A percentile compares a stretch with the other conserved stretches of the same genome.
Evolutionary conservation across 2,797 vertebrate genomes (phyloP).

Genomic region (Anguilla marmorata): DNA sequence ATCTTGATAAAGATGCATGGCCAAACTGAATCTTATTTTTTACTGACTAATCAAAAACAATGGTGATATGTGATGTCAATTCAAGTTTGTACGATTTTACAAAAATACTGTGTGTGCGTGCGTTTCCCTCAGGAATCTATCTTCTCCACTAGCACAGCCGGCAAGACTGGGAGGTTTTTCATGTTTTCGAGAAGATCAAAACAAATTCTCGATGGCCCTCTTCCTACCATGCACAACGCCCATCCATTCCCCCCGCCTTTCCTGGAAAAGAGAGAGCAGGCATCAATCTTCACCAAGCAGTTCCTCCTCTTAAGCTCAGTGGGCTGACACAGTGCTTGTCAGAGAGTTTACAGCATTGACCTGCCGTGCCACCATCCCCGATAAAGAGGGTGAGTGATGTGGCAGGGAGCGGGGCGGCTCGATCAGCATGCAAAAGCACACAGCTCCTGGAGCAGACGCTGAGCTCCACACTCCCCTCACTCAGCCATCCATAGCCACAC

Average conservation of each 20-base stretch:
- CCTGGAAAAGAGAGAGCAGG: slow-evolving; percentile 42
- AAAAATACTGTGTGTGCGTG: neutral
- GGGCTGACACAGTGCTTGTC: slow-evolving; percentile 58
- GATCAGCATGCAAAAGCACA: slow-evolving; percentile 12
- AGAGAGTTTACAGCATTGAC: slow-evolving; percentile 62
- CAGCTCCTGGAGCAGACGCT: neutral
- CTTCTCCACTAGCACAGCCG: neutral
- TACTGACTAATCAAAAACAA: neutral
- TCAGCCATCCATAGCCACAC: neutral
- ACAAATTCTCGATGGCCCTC: slow-evolving; percentile 27
- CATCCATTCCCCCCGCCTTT: neutral
- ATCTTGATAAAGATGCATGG: neutral
- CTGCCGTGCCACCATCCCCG: slow-evolving; percentile 53
- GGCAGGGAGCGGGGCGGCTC: neutral
- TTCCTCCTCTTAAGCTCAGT: slow-evolving; percentile 46
- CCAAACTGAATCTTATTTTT: neutral
- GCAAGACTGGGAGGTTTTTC: slow-evolving; percentile 18
- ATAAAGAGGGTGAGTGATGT: slow-evolving; percentile 62
- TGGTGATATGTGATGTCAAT: neutral
- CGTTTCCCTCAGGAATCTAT: neutral
- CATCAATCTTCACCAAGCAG: slow-evolving; percentile 52
- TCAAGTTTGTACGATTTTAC: neutral
- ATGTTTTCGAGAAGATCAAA: slow-evolving; percentile 35
- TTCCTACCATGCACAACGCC: neutral
- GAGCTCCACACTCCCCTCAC: slow-evolving; percentile 1